Evolutionary conservation across 2,797 vertebrate species (phyloP).

Genomic region (Simalia tracyae): DNA sequence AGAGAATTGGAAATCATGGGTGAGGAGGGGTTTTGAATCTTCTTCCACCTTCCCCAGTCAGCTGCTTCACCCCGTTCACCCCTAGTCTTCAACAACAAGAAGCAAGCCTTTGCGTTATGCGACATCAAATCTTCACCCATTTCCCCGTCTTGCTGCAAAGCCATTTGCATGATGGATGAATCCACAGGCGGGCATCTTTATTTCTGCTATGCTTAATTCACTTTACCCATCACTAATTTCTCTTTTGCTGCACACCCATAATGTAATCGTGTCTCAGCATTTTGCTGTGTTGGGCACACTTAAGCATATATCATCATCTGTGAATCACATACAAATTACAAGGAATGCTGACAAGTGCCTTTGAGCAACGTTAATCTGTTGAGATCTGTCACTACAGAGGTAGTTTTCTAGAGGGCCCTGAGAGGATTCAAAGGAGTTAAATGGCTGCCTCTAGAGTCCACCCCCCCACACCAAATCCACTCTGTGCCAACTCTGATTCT

Average conservation of each 20-base stretch:
- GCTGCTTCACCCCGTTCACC: not conserved
- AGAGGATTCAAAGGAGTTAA: not conserved
- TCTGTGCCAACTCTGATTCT: not conserved
- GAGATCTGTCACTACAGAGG: not conserved
- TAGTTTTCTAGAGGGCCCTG: not conserved
- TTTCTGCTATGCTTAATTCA: conserved; percentile 53
- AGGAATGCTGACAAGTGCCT: conserved; percentile 38
- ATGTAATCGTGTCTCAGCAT: conserved; percentile 53
- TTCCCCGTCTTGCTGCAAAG: conserved; percentile 16
- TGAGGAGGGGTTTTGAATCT: not conserved
- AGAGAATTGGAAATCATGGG: no score
- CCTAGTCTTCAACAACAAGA: not conserved
- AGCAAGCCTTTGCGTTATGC: not conserved
- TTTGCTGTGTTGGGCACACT: conserved; percentile 24
- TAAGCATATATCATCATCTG: conserved; percentile 32
- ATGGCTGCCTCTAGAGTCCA: fast-evolving
- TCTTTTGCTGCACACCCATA: conserved; percentile 32
- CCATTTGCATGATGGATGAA: conserved; percentile 1
- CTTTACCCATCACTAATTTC: conserved; percentile 55
- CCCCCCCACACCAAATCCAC: not conserved
- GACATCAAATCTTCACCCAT: not conserved
- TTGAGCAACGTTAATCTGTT: conserved; percentile 11
- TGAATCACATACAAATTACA: conserved; percentile 39
- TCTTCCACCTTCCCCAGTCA: not conserved
- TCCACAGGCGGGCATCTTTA: conserved; percentile 4